Percentiles rank a stretch among this genome's conserved stretches.
Evolutionary conservation across 2,888 invertebrate species (phyloP).

Genomic region (Eupithecia exiguata): DNA sequence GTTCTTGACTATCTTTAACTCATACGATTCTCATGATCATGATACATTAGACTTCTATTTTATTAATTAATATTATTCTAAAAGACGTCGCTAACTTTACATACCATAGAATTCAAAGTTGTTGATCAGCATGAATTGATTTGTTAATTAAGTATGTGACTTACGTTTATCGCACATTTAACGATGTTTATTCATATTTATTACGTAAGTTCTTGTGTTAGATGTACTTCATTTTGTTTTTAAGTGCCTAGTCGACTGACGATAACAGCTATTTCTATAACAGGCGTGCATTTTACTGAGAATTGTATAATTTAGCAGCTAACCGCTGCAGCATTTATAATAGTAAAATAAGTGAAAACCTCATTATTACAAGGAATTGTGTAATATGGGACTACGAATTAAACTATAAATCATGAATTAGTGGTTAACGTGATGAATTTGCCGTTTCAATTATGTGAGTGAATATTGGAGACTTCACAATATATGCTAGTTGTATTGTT

Average conservation of each 20-base stretch:
- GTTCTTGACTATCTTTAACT: not conserved
- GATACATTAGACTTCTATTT: too few relatives aligned
- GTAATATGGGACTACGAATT: slow-evolving; percentile 76
- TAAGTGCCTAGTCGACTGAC: slow-evolving; percentile 45
- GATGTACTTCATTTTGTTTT: slow-evolving; percentile 28
- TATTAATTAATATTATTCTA: too few relatives aligned
- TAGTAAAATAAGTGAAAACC: slow-evolving; percentile 56
- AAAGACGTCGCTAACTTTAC: not conserved
- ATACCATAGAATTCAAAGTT: not conserved
- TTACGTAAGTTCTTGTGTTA: slow-evolving; percentile 30
- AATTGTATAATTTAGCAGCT: slow-evolving; percentile 29
- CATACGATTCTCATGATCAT: not conserved
- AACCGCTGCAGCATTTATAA: slow-evolving; percentile 56
- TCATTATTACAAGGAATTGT: slow-evolving; percentile 76
- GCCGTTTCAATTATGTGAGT: slow-evolving; percentile 67
- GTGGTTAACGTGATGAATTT: slow-evolving; percentile 48
- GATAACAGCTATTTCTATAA: slow-evolving; percentile 45
- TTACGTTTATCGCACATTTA: slow-evolving; percentile 30
- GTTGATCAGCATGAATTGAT: slow-evolving; percentile 34
- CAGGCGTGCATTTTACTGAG: slow-evolving; percentile 29
- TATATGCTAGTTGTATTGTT: slow-evolving; percentile 69
- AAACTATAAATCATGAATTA: slow-evolving; percentile 59
- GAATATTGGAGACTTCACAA: slow-evolving; percentile 62
- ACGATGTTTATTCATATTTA: slow-evolving; percentile 37
- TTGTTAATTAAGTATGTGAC: slow-evolving; percentile 24